A percentile compares a stretch with the other conserved stretches of the same genome.
These are phyloP conservation scores for Anolis sagrei DNA, from an alignment of 2,113 vertebrate species.

Conservation along the genomic window DNA sequence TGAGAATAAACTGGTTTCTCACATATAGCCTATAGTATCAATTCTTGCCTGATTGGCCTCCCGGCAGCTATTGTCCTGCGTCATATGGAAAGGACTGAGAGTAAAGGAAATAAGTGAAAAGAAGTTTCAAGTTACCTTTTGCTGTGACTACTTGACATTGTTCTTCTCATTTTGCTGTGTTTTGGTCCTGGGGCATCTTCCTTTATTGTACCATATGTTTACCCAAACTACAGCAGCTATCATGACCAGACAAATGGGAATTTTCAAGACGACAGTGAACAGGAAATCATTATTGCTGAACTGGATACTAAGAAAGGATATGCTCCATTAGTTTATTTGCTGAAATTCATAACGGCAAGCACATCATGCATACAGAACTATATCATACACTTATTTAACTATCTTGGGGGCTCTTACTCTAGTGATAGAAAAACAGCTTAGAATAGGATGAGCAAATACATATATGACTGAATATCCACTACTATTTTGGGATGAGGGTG, in stretches of 20 bases:
- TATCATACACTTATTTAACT: background rate
- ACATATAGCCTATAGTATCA: too few relatives aligned
- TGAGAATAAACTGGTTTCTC: too few relatives aligned
- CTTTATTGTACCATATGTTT: accelerated
- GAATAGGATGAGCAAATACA: too few relatives aligned
- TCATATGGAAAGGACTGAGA: background rate
- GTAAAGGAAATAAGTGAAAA: background rate
- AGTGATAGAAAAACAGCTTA: background rate
- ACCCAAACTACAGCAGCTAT: background rate
- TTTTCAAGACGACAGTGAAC: slow-evolving; percentile 1
- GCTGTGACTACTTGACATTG: accelerated
- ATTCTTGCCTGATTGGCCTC: too few relatives aligned
- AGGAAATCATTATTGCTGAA: background rate
- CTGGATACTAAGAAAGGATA: too few relatives aligned
- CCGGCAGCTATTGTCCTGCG: too few relatives aligned
- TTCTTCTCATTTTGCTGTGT: accelerated
- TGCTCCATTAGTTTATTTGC: background rate
- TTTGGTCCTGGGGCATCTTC: background rate
- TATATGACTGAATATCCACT: background rate
- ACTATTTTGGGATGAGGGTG: background rate
- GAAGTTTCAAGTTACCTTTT: background rate
- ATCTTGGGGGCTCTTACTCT: background rate
- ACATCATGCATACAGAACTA: background rate
- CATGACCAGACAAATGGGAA: background rate
- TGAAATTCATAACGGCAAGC: background rate